phyloP scores from a whole-genome alignment of 2,113 vertebrate species.

The Corythaeola cristata region DNA sequence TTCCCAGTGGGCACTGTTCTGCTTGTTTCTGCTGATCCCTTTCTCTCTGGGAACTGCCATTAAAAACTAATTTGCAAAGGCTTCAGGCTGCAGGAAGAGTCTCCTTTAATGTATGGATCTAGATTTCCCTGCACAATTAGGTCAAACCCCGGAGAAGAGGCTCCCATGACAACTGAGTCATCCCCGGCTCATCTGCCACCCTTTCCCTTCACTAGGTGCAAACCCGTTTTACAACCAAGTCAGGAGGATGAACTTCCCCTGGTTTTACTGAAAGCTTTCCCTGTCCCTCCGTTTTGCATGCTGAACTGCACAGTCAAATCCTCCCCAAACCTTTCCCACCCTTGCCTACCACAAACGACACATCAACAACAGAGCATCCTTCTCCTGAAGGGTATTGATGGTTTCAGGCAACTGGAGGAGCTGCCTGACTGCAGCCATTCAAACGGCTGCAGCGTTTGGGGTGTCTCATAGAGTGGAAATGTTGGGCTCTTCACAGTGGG shows the following conservation, averaged over 20 bases:
- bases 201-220: neutral
- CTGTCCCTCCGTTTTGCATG: neutral
- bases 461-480: neutral
- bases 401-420: neutral
- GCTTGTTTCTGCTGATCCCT: neutral
- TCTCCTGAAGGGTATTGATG: neutral
- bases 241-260: neutral
- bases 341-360: neutral
- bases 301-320: neutral
- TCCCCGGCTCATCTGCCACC: neutral
- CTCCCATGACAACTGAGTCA: constrained; percentile 25
- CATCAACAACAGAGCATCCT: neutral
- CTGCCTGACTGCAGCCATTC: neutral
- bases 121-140: constrained; percentile 23
- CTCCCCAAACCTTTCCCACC: neutral
- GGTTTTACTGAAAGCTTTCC: neutral
- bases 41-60: neutral
- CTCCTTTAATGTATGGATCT: neutral
- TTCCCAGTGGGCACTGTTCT: neutral
- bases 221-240: neutral
- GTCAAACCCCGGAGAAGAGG: neutral
- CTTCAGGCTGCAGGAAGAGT: neutral
- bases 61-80: constrained; percentile 4
- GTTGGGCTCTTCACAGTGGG: neutral
- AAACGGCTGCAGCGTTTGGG: neutral